Conservation (phyloP, 2,797 vertebrate species). For the Triplophysa bombifrons region DNA sequence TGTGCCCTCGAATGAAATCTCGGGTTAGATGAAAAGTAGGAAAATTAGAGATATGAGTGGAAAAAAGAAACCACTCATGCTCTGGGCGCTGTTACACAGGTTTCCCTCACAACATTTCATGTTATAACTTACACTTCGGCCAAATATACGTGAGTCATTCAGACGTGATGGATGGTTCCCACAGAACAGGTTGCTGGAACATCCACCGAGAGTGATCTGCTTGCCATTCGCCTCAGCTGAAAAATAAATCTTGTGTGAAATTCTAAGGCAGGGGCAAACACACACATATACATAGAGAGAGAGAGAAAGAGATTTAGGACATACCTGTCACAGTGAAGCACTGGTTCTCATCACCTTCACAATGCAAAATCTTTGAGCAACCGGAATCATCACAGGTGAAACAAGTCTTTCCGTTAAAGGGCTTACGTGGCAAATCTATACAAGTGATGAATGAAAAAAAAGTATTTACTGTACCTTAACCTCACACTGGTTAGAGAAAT, state of each 20-base stretch:
- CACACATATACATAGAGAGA: no score
- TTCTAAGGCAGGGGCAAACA: not conserved
- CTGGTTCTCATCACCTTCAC: constrained; percentile 32
- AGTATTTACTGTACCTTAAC: not conserved
- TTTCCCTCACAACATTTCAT: constrained; percentile 38
- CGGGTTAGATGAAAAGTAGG: not conserved
- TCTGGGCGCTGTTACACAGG: constrained; percentile 24
- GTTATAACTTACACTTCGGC: not conserved
- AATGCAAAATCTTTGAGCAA: constrained; percentile 1
- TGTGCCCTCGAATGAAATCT: not conserved
- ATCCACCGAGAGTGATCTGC: not conserved
- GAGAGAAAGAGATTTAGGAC: no score
- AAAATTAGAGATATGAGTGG: constrained; percentile 2
- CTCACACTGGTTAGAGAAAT: not conserved
- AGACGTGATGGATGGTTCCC: not conserved
- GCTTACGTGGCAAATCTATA: not conserved
- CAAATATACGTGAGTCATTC: not conserved
- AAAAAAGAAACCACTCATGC: not conserved
- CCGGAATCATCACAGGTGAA: not conserved
- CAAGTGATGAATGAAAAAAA: not conserved
- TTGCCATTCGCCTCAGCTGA: not conserved
- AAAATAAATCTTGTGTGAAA: not conserved
- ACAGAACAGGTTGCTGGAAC: constrained; percentile 13
- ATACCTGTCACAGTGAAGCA: constrained; percentile 36
- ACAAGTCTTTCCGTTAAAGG: constrained; percentile 7